These are phyloP conservation scores for Rousettus leschenaultii DNA, from an alignment of 2,113 vertebrate species.

Conservation along the genomic window DNA sequence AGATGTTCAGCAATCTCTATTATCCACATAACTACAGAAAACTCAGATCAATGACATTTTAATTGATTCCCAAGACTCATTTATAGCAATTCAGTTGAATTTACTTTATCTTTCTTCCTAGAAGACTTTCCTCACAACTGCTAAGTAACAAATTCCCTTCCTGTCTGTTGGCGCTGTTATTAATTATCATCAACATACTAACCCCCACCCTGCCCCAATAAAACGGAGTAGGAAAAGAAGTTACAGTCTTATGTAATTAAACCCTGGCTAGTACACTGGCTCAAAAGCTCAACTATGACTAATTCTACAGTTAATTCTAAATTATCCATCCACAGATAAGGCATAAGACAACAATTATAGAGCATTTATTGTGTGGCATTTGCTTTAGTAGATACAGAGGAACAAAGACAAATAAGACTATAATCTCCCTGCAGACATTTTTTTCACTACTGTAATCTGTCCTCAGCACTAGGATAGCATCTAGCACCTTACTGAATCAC, in stretches of 20 bases:
- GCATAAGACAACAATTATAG: conserved; percentile 12
- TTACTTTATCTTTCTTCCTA: conserved; percentile 16
- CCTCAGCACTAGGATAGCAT: not conserved
- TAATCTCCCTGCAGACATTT: not conserved
- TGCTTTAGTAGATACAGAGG: not conserved
- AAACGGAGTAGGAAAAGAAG: conserved; percentile 34
- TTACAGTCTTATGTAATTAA: conserved; percentile 28
- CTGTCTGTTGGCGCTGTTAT: not conserved
- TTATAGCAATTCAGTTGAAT: conserved; percentile 8
- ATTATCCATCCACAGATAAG: conserved; percentile 13
- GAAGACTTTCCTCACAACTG: not conserved
- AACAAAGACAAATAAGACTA: not conserved
- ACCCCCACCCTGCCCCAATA: not conserved
- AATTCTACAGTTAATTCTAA: conserved; percentile 38
- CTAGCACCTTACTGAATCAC: not conserved
- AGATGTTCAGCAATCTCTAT: not conserved
- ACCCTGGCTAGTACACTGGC: not conserved
- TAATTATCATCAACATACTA: not conserved
- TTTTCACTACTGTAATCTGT: not conserved
- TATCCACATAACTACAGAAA: conserved; percentile 10
- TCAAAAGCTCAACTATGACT: conserved; percentile 14
- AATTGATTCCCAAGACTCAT: not conserved
- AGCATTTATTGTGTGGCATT: not conserved
- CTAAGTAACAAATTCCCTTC: not conserved
- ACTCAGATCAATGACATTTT: conserved; percentile 23